A percentile compares a stretch with the other conserved stretches of the same genome.
phyloP scores from a whole-genome alignment of 1,140 invertebrate species.

The Caenorhabditis briggsae region DNA sequence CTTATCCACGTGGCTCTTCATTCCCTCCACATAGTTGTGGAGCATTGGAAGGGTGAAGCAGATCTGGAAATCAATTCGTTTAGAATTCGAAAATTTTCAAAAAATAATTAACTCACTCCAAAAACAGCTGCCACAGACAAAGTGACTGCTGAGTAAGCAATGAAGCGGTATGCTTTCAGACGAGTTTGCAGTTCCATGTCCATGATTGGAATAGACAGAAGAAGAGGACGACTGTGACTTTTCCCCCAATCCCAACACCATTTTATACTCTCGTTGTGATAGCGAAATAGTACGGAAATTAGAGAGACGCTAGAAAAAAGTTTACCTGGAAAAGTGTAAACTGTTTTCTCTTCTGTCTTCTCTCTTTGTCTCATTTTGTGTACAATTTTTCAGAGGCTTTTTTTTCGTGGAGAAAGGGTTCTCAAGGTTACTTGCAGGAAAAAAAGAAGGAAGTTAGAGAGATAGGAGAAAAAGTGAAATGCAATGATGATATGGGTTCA shows the following conservation, averaged over 20 bases:
- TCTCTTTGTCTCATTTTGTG: not conserved
- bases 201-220: constrained; percentile 17
- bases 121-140: constrained; percentile 18
- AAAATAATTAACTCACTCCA: not conserved
- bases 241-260: not conserved
- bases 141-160: constrained; percentile 31
- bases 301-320: not conserved
- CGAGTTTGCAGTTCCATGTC: constrained; percentile 42
- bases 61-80: not conserved
- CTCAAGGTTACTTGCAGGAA: constrained; percentile 44
- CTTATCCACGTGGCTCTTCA: constrained; percentile 44
- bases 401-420: not conserved
- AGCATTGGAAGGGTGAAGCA: constrained; percentile 41
- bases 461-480: not conserved
- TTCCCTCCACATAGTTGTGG: constrained; percentile 38
- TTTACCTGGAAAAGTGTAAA: constrained; percentile 39
- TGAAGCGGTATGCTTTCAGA: constrained; percentile 26
- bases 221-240: constrained; percentile 17
- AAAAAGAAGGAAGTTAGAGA: not conserved
- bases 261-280: constrained; percentile 42
- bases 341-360: not conserved
- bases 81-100: not conserved
- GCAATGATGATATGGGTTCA: too few relatives aligned
- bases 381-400: not conserved
- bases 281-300: not conserved